Base-by-base conservation (phyloP, 2,888 invertebrate genomes). In the Willowsia nigromaculata region DNA sequence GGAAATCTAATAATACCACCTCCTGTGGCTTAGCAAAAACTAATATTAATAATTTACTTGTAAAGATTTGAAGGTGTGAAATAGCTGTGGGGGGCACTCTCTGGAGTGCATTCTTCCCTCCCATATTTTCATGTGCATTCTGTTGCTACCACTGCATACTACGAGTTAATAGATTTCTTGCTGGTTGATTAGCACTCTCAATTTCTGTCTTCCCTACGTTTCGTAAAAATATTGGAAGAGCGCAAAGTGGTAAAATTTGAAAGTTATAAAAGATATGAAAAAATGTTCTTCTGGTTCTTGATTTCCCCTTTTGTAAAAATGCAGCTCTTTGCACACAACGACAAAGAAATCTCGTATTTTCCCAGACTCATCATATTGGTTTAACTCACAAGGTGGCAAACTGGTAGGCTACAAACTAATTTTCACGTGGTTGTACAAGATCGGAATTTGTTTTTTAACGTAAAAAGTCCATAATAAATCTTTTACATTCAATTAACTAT, bases 11-110 rank as follows among this genome's bases (percentile, higher is more conserved):
- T 56, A 80, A 80, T 56, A 15, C 37, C 40, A 22, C 80, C 71
- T 71, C 71, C 82, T 37, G 76, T 18, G 71, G 82, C 9, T 59
- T 22, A 74, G 82, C 33, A 76, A 47, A 22, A 82, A 88, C 88
- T 88, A 82, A 83, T 83, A 88, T 82, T 88, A 88, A 88, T 88
- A 88, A 88, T 82, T 88, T 83, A 82, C 81, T 81, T 56, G 56
- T 71, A 56, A 59, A 81, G 81, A 43, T 87, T 37, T 37, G 43
- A 87, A 87, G 87, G 87, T 87, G 87, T 80, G 80, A 80, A 86
- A 68, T 37, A 40, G 78, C 78, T 50, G 65, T 68, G 30, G 85
- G 85, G 80, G 85, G 80, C 78, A 43, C 22, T 37, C 65, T 50
- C 47, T 65, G 82, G 50, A 83, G 30, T 40, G 40, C 4, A 65